Evolutionary conservation across 2,113 vertebrate genomes (phyloP).

Genomic region (Plecturocebus donacophilus): DNA sequence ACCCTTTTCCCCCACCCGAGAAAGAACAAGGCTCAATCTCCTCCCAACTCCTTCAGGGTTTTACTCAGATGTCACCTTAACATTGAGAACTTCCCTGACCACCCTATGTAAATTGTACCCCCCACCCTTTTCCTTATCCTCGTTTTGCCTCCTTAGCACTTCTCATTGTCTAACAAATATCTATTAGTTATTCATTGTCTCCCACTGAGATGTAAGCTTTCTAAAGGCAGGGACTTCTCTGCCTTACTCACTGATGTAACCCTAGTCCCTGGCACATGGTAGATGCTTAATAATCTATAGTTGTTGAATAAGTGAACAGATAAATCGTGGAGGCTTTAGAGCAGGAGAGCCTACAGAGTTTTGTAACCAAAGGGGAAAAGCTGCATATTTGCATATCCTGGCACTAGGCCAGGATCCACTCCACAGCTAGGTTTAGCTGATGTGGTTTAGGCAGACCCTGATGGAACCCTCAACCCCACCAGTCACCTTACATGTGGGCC

Average conservation of each 20-base stretch:
- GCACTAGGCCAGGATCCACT: neutral
- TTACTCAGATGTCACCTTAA: neutral
- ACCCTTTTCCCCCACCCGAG: neutral
- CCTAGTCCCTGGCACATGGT: neutral
- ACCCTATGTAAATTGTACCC: neutral
- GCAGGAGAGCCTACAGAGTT: neutral
- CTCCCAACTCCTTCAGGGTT: neutral
- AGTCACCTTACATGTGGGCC: neutral
- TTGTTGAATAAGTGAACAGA: neutral
- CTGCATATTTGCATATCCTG: neutral
- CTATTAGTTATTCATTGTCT: neutral
- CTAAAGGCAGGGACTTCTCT: conserved; percentile 11
- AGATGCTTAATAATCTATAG: neutral
- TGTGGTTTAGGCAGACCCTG: neutral
- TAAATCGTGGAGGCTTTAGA: neutral
- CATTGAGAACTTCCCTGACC: neutral
- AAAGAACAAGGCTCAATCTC: neutral
- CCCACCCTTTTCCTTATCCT: neutral
- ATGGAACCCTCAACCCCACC: neutral
- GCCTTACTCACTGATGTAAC: neutral
- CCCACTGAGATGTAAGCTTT: conserved; percentile 8
- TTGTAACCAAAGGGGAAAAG: neutral
- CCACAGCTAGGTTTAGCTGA: neutral
- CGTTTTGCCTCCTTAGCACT: neutral
- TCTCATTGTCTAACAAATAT: neutral